Conservation (phyloP, 2,113 vertebrate species). For the Poicephalus gulielmi region DNA sequence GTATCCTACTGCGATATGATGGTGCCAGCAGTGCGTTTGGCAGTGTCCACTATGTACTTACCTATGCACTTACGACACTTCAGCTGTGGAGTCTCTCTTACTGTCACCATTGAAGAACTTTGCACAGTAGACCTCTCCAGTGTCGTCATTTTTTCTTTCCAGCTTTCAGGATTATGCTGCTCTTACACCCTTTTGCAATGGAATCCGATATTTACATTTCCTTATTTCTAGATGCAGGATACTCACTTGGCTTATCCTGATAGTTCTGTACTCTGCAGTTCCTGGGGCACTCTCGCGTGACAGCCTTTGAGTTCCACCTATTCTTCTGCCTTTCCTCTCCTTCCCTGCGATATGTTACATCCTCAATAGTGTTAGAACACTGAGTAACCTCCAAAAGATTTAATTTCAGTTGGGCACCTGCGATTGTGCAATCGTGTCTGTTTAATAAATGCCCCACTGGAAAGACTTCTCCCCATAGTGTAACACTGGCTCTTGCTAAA, state of each 20-base stretch:
- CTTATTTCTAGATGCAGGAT: background rate
- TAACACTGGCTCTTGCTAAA: background rate
- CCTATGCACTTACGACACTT: background rate
- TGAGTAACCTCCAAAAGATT: background rate
- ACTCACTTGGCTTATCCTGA: background rate
- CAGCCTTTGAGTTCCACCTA: background rate
- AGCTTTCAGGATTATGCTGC: background rate
- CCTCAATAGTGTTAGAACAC: background rate
- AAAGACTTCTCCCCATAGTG: background rate
- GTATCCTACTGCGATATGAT: background rate
- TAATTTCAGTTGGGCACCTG: background rate
- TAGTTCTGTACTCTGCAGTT: rapidly evolving
- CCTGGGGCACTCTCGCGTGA: background rate
- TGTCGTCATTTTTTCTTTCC: background rate
- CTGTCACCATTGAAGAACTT: background rate
- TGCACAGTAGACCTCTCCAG: background rate
- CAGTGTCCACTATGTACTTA: background rate
- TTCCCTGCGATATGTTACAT: background rate
- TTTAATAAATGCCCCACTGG: background rate
- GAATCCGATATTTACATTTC: background rate
- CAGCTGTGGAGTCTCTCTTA: background rate
- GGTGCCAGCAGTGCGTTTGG: background rate
- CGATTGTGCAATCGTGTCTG: background rate
- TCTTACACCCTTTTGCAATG: background rate
- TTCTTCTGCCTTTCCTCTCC: background rate